Evolutionary conservation across 2,888 invertebrate species (phyloP).

Genomic region (Halocaridina rubra): DNA sequence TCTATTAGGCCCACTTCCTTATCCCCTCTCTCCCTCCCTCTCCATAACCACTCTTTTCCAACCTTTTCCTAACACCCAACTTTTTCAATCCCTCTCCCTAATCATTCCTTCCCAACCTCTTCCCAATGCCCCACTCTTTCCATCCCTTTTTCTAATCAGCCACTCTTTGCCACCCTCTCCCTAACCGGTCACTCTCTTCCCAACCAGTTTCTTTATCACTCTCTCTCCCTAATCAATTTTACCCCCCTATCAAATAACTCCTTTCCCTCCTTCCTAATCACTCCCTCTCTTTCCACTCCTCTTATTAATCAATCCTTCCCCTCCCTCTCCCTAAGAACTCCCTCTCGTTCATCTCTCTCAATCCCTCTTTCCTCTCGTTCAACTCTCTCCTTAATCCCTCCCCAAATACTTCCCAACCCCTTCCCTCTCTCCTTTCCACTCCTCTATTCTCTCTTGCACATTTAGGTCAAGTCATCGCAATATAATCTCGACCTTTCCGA

Average conservation of each 20-base stretch:
- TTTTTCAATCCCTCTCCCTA: too few species aligned
- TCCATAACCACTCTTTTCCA: too few species aligned
- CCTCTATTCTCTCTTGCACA: background rate
- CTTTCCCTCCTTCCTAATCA: background rate
- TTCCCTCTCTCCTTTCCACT: background rate
- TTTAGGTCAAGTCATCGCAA: too few species aligned
- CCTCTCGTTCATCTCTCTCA: background rate
- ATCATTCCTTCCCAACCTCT: too few species aligned
- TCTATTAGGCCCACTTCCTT: too few species aligned
- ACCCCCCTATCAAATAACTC: background rate
- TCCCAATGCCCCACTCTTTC: too few species aligned
- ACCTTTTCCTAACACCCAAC: too few species aligned
- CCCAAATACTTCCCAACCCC: background rate
- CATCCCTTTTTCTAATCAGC: background rate
- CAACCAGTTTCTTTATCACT: too few species aligned
- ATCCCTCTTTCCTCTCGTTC: too few species aligned
- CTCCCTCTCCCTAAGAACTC: background rate
- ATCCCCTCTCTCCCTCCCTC: background rate
- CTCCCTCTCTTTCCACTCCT: background rate
- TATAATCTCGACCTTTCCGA: too few species aligned
- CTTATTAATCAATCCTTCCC: background rate
- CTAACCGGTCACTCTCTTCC: too few species aligned
- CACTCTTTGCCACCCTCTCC: too few species aligned
- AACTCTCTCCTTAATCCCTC: background rate
- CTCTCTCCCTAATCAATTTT: background rate